These are phyloP conservation scores for Lepus oiostolus DNA, from an alignment of 2,797 vertebrate species.

Conservation along the genomic window DNA sequence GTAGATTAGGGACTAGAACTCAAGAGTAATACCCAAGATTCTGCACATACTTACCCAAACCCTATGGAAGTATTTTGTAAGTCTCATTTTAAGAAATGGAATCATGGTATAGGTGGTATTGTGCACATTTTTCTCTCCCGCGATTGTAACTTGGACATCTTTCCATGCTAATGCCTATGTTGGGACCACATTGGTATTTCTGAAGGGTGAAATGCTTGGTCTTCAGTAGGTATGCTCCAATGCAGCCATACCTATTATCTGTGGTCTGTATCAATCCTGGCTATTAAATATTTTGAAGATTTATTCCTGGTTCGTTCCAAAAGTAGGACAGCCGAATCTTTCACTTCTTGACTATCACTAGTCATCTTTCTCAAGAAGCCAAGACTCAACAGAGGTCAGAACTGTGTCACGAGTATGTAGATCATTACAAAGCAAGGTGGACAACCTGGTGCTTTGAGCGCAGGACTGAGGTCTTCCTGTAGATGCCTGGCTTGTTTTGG, in stretches of 20 bases:
- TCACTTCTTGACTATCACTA: background rate
- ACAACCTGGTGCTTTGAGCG: background rate
- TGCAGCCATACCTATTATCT: background rate
- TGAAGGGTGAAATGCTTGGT: background rate
- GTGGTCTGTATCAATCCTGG: background rate
- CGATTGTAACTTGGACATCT: background rate
- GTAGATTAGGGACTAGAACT: background rate
- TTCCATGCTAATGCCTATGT: background rate
- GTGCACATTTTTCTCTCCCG: background rate
- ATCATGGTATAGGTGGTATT: background rate
- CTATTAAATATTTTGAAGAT: background rate
- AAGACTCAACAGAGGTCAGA: background rate
- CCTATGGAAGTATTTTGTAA: background rate
- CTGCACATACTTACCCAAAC: background rate
- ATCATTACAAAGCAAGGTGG: background rate
- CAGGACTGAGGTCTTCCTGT: background rate
- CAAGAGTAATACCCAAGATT: background rate
- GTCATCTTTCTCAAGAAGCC: background rate
- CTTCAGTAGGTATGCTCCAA: background rate
- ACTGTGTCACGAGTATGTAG: background rate
- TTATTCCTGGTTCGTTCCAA: slow-evolving; percentile 19
- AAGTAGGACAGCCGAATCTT: background rate
- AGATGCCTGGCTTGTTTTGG: background rate
- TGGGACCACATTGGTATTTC: background rate
- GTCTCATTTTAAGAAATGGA: background rate